phyloP scores from a whole-genome alignment of 2,888 invertebrate genomes.

The Agelastica alni region DNA sequence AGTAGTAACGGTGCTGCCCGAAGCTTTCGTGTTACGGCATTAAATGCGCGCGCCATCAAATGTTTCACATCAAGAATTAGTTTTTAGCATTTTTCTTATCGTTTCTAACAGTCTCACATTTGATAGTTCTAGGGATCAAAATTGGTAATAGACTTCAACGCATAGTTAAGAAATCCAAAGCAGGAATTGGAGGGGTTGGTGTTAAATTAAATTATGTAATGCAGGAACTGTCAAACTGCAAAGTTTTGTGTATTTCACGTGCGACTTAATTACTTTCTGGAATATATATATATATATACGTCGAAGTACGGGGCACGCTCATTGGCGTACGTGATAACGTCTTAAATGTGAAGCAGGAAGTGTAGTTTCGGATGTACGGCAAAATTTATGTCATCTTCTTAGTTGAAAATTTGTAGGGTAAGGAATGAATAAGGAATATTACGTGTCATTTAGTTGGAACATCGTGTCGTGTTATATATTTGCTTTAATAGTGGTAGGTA shows the following conservation, averaged over 20 bases:
- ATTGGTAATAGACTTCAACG: neutral
- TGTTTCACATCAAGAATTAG: too few relatives aligned
- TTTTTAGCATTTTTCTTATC: too few relatives aligned
- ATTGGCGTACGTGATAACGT: neutral
- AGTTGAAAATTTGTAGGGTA: neutral
- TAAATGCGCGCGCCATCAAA: too few relatives aligned
- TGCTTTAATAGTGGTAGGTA: too few relatives aligned
- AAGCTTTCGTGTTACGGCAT: too few relatives aligned
- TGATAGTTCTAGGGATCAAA: conserved; percentile 1
- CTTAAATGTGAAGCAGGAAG: neutral
- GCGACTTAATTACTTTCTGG: conserved; percentile 36
- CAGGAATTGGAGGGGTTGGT: conserved; percentile 14
- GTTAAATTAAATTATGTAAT: conserved; percentile 39
- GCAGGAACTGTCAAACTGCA: conserved; percentile 37
- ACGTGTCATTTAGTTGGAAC: too few relatives aligned
- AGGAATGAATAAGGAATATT: neutral
- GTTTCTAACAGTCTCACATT: too few relatives aligned
- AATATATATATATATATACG: conserved; percentile 30
- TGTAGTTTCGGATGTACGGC: neutral
- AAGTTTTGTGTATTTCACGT: conserved; percentile 33
- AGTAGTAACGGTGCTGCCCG: too few relatives aligned
- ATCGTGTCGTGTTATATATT: too few relatives aligned
- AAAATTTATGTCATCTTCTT: neutral
- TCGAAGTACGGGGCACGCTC: neutral
- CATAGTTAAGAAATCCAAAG: conserved; percentile 29